These are phyloP conservation scores for Panorpa germanica DNA, from an alignment of 2,888 invertebrate species.

Conservation along the genomic window DNA sequence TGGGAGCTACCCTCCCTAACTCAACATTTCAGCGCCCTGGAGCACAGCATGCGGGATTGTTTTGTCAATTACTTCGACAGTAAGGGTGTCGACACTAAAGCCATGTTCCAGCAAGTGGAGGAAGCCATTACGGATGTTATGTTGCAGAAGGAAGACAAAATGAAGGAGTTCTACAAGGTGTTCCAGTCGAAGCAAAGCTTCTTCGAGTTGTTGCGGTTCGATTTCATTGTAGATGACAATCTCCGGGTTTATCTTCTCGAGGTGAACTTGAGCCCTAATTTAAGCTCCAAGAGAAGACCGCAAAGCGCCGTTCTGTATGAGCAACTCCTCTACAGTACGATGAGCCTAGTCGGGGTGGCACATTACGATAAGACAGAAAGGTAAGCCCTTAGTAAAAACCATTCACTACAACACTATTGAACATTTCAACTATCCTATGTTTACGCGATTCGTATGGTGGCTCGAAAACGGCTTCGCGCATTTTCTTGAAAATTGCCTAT, in stretches of 20 bases:
- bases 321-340: conserved; percentile 71
- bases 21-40: conserved; percentile 46
- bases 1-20: conserved; percentile 77
- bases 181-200: conserved; percentile 45
- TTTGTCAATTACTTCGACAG: conserved; percentile 57
- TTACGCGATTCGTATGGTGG: too few relatives aligned
- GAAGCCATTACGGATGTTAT: conserved; percentile 53
- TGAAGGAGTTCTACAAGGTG: too few relatives aligned
- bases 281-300: conserved; percentile 81
- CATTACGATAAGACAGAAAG: conserved; percentile 24
- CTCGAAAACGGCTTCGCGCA: too few relatives aligned
- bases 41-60: conserved; percentile 70
- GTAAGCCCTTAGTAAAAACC: conserved; percentile 20
- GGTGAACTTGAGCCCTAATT: conserved; percentile 96
- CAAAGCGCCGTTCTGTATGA: conserved; percentile 78
- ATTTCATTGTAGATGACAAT: conserved; percentile 77
- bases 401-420: neutral
- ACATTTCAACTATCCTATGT: too few relatives aligned
- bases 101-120: conserved; percentile 65
- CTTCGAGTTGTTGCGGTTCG: conserved; percentile 90
- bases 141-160: conserved; percentile 37
- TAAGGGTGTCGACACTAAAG: conserved; percentile 46
- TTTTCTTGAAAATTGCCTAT: too few relatives aligned
- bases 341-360: conserved; percentile 60
- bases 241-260: conserved; percentile 79